Evolutionary conservation across 2,113 vertebrate genomes (phyloP), one percentile per base, ranked within the genome.

Genomic region (Lichenostomus cassidix): DNA sequence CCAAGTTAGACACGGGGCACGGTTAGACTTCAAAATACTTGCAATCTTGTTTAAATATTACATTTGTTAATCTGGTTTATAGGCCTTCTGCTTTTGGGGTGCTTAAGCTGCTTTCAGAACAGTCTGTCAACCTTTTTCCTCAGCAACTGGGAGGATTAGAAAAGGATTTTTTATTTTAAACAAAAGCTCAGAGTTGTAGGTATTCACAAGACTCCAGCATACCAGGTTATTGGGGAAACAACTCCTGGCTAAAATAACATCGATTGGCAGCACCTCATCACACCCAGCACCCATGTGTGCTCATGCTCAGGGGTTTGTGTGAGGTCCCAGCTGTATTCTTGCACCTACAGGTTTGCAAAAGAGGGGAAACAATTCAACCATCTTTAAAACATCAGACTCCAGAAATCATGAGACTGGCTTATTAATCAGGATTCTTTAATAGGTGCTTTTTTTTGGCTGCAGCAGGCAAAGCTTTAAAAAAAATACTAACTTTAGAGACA

Each of bases 31-130:
- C 87, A 75, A 82, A 94, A 64, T 6, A 3, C 33, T 24, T 73
- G 37, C 64, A 90, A 21, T 68, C 53, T 60, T 84, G 24, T 89
- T 96, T 73, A 81, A 92, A 84, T 73, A 92, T 79, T 71, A 22
- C 70, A 22, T 73, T 84, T 64, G 41, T 82, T 91, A 75, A 81
- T 92, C 80, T 76, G 58, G 62, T 94, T 85, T 91, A 89, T 60
- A 60, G 44, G 49, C 37, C 58, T 87, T 62, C 94, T 91, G 84
- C 73, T 95, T 94, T 85, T 8, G 1, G 65, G 53, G 35, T 55
- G 23, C 53, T 89, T 71, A 37, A 89, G 77, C 65, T 73, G 56
- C 65, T 92, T 79, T 79, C 70, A n/a, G 58, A 89, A 55, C 41
- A 91, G 24, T 7, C 76, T 63, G 19, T 64, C 65, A 63, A 19